phyloP scores from a whole-genome alignment of 2,113 vertebrate genomes.

The Promerops cafer region DNA sequence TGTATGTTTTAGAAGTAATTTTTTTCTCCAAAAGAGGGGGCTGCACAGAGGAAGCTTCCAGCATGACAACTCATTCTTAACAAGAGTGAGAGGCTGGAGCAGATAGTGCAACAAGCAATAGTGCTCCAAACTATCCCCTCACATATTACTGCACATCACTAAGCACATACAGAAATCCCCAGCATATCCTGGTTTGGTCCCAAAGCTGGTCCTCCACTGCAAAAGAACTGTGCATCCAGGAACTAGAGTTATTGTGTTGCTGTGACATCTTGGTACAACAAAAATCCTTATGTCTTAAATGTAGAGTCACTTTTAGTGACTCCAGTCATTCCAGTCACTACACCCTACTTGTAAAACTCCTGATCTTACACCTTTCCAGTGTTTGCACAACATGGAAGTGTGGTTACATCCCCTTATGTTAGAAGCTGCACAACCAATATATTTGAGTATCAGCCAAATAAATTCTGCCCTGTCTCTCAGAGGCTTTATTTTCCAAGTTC shows the following conservation, averaged over 20 bases:
- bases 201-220: neutral
- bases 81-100: neutral
- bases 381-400: neutral
- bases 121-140: neutral
- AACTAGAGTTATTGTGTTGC: neutral
- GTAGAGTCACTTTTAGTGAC: too few species aligned
- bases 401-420: neutral
- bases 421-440: neutral
- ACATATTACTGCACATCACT: neutral
- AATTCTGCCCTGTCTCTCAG: neutral
- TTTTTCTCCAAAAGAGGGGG: neutral
- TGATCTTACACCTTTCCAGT: neutral
- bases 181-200: accelerated
- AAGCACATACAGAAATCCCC: neutral
- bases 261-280: neutral
- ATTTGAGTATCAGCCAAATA: neutral
- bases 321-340: neutral
- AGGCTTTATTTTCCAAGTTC: neutral
- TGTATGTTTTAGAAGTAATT: neutral
- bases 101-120: neutral
- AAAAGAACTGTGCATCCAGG: neutral
- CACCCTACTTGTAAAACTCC: neutral
- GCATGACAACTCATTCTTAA: neutral
- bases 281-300: neutral
- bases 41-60: neutral